A percentile compares a stretch with the other conserved stretches of the same genome.
Evolutionary conservation across 1,140 invertebrate species (phyloP).

Genomic region (Trinorchestia longiramus): DNA sequence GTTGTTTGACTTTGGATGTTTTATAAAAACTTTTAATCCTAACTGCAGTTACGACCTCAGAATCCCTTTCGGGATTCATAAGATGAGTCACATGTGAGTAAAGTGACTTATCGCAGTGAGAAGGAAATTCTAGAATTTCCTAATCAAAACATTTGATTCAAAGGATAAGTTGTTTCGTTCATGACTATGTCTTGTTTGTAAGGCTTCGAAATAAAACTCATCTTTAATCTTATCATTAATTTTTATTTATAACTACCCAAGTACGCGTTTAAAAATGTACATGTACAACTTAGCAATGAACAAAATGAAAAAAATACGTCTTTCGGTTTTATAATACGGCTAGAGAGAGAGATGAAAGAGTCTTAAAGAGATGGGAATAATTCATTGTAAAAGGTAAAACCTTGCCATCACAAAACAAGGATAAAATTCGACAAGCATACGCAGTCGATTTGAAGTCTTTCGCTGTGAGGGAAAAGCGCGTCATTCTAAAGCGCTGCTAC

Average conservation of each 20-base stretch:
- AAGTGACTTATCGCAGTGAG: not conserved
- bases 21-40: too few relatives aligned
- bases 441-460: not conserved
- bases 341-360: not conserved
- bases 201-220: not conserved
- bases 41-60: too few relatives aligned
- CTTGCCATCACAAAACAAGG: not conserved
- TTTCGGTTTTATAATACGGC: not conserved
- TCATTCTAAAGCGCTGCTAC: not conserved
- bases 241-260: not conserved
- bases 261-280: slow-evolving; percentile 1
- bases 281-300: slow-evolving; percentile 1
- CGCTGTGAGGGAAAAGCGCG: not conserved
- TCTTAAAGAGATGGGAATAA: not conserved
- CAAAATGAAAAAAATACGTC: not conserved
- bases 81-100: too few relatives aligned
- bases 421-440: not conserved
- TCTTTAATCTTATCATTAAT: not conserved
- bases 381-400: not conserved
- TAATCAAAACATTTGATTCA: not conserved
- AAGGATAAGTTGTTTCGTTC: not conserved
- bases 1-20: too few relatives aligned
- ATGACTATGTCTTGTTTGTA: not conserved
- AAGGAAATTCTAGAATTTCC: not conserved
- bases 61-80: too few relatives aligned